Percentiles rank a stretch among this genome's conserved stretches.
Conservation (phyloP, 2,888 invertebrate species). For the Agriotes lineatus region DNA sequence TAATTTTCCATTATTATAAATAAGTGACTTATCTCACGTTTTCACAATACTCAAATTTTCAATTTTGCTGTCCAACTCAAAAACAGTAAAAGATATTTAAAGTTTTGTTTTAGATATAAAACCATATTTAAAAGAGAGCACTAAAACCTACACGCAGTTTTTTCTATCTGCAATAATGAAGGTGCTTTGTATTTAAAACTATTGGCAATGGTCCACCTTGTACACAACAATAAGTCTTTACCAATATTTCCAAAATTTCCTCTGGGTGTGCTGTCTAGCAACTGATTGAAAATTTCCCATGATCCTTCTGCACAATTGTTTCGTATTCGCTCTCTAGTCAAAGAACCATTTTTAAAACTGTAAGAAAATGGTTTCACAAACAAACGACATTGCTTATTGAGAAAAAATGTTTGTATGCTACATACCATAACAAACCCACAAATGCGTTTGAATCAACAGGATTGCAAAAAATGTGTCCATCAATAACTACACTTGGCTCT, state of each 20-base stretch:
- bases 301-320: constrained; percentile 79
- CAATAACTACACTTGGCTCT: constrained; percentile 75
- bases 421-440: constrained; percentile 90
- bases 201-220: too few relatives aligned
- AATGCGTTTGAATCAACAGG: constrained; percentile 82
- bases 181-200: too few relatives aligned
- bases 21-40: too few relatives aligned
- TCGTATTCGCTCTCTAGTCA: constrained; percentile 88
- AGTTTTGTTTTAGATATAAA: too few relatives aligned
- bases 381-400: too few relatives aligned
- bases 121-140: too few relatives aligned
- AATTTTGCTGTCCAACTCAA: not conserved
- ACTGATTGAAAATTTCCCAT: constrained; percentile 88
- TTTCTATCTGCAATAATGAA: too few relatives aligned
- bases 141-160: too few relatives aligned
- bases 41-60: not conserved
- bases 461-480: constrained; percentile 91
- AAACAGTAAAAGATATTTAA: not conserved
- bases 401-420: too few relatives aligned
- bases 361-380: too few relatives aligned
- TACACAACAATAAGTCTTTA: too few relatives aligned
- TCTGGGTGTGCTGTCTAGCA: constrained; percentile 84
- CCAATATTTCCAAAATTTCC: constrained; percentile 93
- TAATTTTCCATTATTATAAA: too few relatives aligned
- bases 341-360: constrained; percentile 92